These are phyloP conservation scores for Equus quagga DNA, from an alignment of 2,113 vertebrate species.

Conservation along the genomic window DNA sequence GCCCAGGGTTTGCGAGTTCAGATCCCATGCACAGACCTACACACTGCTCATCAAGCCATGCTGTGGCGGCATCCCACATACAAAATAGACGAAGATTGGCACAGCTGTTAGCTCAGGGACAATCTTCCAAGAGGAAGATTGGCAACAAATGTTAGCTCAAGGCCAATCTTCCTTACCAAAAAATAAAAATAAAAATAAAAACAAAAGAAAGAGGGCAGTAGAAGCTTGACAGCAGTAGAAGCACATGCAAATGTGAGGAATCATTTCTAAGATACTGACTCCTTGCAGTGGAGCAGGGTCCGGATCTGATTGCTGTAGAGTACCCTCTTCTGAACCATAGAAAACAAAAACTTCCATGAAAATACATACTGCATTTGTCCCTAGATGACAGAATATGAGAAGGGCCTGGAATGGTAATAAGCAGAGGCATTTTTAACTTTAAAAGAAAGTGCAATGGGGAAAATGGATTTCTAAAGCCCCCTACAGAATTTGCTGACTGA, in stretches of 20 bases:
- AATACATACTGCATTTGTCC: not conserved
- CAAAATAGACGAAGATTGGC: too few species aligned
- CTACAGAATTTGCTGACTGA: constrained; percentile 53
- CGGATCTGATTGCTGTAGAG: not conserved
- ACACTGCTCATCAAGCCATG: too few species aligned
- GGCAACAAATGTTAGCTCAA: too few species aligned
- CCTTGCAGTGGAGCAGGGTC: not conserved
- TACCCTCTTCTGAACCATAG: not conserved
- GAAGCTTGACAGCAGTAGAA: not conserved
- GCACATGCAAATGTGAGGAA: not conserved
- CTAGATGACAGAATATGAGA: not conserved
- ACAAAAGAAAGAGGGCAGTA: not conserved
- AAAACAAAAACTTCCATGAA: not conserved
- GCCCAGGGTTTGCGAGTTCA: too few species aligned
- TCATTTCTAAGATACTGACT: not conserved
- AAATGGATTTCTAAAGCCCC: constrained; percentile 51
- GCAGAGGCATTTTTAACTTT: constrained; percentile 45
- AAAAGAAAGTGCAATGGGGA: constrained; percentile 29
- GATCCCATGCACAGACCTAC: too few species aligned
- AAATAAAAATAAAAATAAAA: too few species aligned
- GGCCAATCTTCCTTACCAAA: too few species aligned
- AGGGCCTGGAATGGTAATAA: not conserved
- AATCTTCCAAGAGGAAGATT: too few species aligned
- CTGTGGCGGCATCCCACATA: too few species aligned
- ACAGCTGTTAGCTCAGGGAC: too few species aligned